phyloP scores from a whole-genome alignment of 2,888 invertebrate genomes.

The Drosophila tripunctata region DNA sequence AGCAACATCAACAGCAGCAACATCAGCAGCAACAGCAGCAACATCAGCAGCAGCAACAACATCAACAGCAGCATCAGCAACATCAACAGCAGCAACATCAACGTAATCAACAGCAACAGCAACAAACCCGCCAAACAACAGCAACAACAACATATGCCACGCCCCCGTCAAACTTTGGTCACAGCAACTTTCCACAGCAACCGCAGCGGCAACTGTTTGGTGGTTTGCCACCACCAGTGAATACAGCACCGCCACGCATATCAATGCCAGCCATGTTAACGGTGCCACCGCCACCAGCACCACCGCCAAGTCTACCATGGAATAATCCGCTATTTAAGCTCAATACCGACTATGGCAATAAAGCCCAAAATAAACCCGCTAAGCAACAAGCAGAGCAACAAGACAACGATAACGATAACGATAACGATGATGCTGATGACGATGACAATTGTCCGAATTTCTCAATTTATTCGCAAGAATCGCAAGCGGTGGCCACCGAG shows the following conservation, averaged over 20 bases:
- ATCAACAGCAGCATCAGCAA: slow-evolving; percentile 37
- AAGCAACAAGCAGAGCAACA: no score
- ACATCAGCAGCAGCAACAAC: slow-evolving; percentile 24
- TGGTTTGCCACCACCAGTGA: slow-evolving; percentile 70
- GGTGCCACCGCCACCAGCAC: slow-evolving; percentile 80
- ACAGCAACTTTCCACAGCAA: slow-evolving; percentile 33
- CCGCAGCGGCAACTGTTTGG: slow-evolving; percentile 59
- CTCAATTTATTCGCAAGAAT: slow-evolving; percentile 92
- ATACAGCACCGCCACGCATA: slow-evolving; percentile 47
- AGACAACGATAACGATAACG: no score
- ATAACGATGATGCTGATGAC: slow-evolving; percentile 84
- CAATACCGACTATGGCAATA: slow-evolving; percentile 78
- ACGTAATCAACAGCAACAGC: slow-evolving; percentile 48
- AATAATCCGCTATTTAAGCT: slow-evolving; percentile 81
- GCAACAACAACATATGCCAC: slow-evolving; percentile 13
- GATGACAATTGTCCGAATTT: slow-evolving; percentile 93
- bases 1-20: slow-evolving; percentile 38
- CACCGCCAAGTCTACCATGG: slow-evolving; percentile 82
- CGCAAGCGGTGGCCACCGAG: slow-evolving; percentile 86
- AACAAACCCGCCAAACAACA: slow-evolving; percentile 31
- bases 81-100: slow-evolving; percentile 49
- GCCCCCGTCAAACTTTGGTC: slow-evolving; percentile 19
- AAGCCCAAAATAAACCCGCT: no score
- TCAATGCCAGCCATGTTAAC: slow-evolving; percentile 60
- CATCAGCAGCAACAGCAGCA: slow-evolving; percentile 46